Percentiles rank a stretch among this genome's conserved stretches.
These are phyloP conservation scores for Lepidurus couesii DNA, from an alignment of 1,140 invertebrate species.

Conservation along the genomic window DNA sequence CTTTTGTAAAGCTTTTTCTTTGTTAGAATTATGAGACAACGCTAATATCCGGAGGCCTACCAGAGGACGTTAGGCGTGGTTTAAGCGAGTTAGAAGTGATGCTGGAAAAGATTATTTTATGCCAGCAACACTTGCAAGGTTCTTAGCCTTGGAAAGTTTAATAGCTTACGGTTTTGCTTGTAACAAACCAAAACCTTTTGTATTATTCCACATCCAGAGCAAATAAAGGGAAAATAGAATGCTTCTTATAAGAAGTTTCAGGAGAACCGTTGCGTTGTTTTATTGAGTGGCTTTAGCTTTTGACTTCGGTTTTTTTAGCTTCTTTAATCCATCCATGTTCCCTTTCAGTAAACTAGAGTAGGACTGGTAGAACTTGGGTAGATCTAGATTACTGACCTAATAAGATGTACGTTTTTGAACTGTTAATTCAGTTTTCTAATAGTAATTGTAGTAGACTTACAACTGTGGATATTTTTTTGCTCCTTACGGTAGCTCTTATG, in stretches of 20 bases:
- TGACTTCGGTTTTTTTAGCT: conserved; percentile 31
- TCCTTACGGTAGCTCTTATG: conserved; percentile 29
- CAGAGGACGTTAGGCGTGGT: background rate
- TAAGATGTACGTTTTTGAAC: background rate
- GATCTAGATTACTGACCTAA: conserved; percentile 22
- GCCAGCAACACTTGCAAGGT: background rate
- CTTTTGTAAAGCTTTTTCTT: background rate
- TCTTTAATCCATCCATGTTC: conserved; percentile 34
- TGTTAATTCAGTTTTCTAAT: background rate
- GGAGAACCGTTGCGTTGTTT: background rate
- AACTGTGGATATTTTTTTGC: conserved; percentile 34
- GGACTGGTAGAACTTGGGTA: conserved; percentile 27
- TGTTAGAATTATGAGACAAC: background rate
- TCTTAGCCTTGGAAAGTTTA: background rate
- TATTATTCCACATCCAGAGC: conserved; percentile 24
- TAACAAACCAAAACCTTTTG: conserved; percentile 22
- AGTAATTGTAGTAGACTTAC: background rate
- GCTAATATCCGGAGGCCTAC: background rate
- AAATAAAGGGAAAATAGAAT: conserved; percentile 10
- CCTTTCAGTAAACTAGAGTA: conserved; percentile 15
- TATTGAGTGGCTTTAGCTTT: conserved; percentile 33
- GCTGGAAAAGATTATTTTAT: background rate
- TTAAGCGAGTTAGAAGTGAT: background rate
- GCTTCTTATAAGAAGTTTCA: background rate
- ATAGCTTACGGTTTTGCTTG: background rate